Evolutionary conservation across 2,113 vertebrate species (phyloP).

Genomic region (Callithrix jacchus): DNA sequence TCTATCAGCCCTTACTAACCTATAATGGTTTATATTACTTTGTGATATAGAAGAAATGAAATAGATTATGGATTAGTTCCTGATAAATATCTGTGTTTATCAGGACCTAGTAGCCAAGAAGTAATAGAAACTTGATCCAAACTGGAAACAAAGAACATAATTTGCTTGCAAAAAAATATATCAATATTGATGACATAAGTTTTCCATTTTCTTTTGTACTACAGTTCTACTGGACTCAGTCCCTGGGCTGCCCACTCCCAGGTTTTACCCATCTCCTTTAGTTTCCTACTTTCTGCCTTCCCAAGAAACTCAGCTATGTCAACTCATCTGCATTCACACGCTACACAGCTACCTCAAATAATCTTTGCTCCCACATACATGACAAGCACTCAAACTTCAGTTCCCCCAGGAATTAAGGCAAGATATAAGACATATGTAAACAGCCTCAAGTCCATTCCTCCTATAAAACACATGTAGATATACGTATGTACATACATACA

Average conservation of each 20-base stretch:
- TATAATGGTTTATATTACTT: neutral
- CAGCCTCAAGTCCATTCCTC: neutral
- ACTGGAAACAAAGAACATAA: neutral
- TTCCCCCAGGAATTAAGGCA: neutral
- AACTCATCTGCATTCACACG: neutral
- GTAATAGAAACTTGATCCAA: neutral
- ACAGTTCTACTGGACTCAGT: neutral
- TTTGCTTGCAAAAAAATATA: neutral
- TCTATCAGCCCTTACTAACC: neutral
- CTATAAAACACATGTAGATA: neutral
- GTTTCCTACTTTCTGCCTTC: neutral
- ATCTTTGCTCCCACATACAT: neutral
- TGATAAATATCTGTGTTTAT: neutral
- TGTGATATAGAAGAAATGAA: neutral
- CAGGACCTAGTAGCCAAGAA: neutral
- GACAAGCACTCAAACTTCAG: neutral
- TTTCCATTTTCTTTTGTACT: neutral
- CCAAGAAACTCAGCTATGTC: neutral
- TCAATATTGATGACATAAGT: neutral
- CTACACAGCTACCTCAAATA: neutral
- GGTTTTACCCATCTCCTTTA: neutral
- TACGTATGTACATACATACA: neutral
- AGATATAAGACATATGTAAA: neutral
- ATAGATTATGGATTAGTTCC: neutral
- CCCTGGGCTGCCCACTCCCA: neutral